Base-by-base conservation (phyloP, 2,888 invertebrate genomes). In the Cheilosia urbana region DNA sequence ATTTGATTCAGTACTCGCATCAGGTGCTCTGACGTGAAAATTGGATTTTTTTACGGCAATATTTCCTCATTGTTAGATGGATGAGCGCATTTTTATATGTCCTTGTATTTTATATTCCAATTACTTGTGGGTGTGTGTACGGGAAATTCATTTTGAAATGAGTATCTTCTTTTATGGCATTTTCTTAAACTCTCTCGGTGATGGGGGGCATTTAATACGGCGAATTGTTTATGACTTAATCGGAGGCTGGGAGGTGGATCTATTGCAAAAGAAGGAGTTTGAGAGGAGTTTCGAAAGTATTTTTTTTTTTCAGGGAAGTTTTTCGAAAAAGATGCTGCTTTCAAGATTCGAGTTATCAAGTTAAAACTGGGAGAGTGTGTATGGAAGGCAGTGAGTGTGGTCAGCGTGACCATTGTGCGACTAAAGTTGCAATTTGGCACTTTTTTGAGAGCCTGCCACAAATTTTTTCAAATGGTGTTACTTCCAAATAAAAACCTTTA, bases 21-120 rank as follows among this genome's bases (percentile, higher is more conserved):
- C 83, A 75, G 84, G 75, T 84, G 84, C 60, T 65, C 53, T 37
- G 80, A 80, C 75, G 66, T 80, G 80, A 84, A 84, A 84, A 84
- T 84, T 84, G 75, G 80, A 84, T 80, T 71, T 78, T 75, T 69
- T 45, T 83, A 30, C 72, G 66, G 30, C 62, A 24, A 77, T 47
- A 42, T 65, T 68, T 40, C 40, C 66, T 63, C 73, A 72, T 82
- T 62, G 21, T 49, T 17, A 57, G 53, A 80, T 60, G 79, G 60
- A 66, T 79, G 75, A 75, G 65, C 63, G 27, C 40, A 65, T 75
- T 75, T 76, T 71, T 71, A 60, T 75, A 47, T 42, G 58, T 51
- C 63, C 69, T 78, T 66, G 42, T 79, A 60, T 62, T 75, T 79
- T 65, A 78, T 73, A 55, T 37, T 69, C 19, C 78, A 58, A 73